Base-by-base conservation (phyloP, 2,113 vertebrate species). In the Candoia aspera region DNA sequence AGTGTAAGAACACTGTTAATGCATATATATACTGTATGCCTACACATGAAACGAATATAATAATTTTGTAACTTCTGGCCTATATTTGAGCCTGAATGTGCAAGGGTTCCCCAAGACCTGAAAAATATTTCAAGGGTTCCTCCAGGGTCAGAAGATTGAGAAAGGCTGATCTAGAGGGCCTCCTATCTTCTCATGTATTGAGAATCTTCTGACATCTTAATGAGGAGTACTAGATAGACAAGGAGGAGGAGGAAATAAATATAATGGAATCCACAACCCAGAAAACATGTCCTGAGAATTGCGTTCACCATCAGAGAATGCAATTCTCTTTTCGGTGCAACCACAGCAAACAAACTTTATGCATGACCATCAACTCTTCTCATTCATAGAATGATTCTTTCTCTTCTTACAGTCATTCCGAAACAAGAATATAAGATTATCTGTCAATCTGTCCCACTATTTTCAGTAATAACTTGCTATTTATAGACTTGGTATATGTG, bases 191-290 rank as follows among this genome's bases (percentile, higher is more conserved):
- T 53, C 42, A 8, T 0, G 84, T 84, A 79, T 90, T 86, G 57
- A 93, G 93, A 90, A 37, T 49, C n/a, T 86, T 89, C 57, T 55
- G 92, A 92, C 89, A 90, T 84, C 57, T 91, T 89, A 91, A 92
- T 93, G 84, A 92, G 91, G 49, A 93, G 92, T 17, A 19, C n/a
- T n/a, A 29, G 37, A 60, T 46, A 0, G 0, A 53, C 21, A 4
- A 83, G n/a, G 9, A 23, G 58, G 12, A 60, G 2, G 0, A 1
- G 15, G 12, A 55, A 62, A 2, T 86, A 91, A 57, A 46, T 91
- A 85, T 89, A 95, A 55, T 46, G 29, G 4, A 19, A 68, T 68
- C 29, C 23, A 6, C 58, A 64, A 86, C 53, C 58, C 17, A 88
- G 55, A 60, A 33, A 73, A 58, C 0, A 3, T 59, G 33, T 15